phyloP scores from a whole-genome alignment of 2,797 vertebrate genomes.

The Hirundo rustica region DNA sequence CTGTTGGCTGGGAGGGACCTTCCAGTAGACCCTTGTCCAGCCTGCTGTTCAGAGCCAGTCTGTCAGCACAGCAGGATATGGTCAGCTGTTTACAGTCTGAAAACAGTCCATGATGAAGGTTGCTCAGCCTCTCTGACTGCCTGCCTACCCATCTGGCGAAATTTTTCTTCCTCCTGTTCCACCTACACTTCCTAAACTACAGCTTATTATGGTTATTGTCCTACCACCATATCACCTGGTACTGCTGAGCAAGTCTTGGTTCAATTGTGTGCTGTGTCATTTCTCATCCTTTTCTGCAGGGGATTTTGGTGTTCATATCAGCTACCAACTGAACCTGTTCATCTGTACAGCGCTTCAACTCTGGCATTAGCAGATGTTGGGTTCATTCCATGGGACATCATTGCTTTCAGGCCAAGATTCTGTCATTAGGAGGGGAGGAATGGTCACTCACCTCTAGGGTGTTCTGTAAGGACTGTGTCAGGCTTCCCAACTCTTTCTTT shows the following conservation, averaged over 20 bases:
- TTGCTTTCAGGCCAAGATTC: neutral
- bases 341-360: neutral
- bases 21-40: neutral
- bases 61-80: neutral
- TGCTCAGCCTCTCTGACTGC: neutral
- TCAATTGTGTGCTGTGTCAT: neutral
- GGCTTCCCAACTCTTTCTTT: slow-evolving; percentile 85
- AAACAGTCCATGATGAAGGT: neutral
- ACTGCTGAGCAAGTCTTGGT: neutral
- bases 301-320: neutral
- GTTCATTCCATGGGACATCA: neutral
- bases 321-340: neutral
- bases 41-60: neutral
- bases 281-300: neutral
- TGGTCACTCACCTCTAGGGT: slow-evolving; percentile 81
- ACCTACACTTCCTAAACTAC: neutral
- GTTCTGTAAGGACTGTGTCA: slow-evolving; percentile 87
- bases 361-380: neutral
- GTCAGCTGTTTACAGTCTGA: neutral
- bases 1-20: neutral
- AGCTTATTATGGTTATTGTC: neutral
- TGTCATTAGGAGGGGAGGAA: neutral
- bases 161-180: neutral
- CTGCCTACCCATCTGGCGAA: neutral
- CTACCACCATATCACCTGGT: neutral